Evolutionary conservation across 2,888 invertebrate genomes (phyloP).

Genomic region (Pristionchus arcanus): DNA sequence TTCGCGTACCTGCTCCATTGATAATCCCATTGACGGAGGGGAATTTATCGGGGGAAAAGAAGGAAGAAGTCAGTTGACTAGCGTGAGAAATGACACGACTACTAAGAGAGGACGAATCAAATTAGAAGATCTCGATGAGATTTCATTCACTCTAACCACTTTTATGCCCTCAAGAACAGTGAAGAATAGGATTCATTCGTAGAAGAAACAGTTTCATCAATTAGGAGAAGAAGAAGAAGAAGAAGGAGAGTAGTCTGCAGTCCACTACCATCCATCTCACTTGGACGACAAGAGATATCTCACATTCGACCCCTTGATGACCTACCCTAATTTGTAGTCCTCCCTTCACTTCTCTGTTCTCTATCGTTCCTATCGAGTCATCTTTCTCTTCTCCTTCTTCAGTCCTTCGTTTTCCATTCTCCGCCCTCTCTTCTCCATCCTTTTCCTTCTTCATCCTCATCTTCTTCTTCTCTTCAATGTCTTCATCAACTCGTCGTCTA

Average conservation of each 20-base stretch:
- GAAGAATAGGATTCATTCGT: not conserved
- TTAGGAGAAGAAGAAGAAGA: not conserved
- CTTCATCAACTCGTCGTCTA: conserved; percentile 23
- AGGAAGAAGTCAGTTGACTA: conserved; percentile 23
- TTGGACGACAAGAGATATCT: not conserved
- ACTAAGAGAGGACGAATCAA: conserved; percentile 38
- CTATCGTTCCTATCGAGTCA: conserved; percentile 2
- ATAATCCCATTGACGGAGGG: conserved; percentile 25
- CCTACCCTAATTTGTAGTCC: conserved; percentile 31
- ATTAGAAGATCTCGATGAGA: conserved; percentile 45
- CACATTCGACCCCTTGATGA: conserved; percentile 15
- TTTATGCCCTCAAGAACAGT: not conserved
- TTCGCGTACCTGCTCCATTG: not conserved
- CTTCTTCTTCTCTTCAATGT: not conserved
- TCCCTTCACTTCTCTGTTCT: not conserved
- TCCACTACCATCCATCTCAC: not conserved
- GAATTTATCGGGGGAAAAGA: not conserved
- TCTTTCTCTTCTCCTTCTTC: conserved; percentile 1
- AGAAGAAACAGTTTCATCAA: not conserved
- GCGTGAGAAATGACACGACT: conserved; percentile 48
- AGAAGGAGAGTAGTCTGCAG: not conserved
- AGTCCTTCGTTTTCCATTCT: conserved; percentile 1
- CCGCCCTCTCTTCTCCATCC: conserved; percentile 13
- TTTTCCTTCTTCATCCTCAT: conserved; percentile 1
- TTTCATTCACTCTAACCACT: not conserved